Base-by-base conservation (phyloP, 2,888 invertebrate species). In the Erebia aethiops region DNA sequence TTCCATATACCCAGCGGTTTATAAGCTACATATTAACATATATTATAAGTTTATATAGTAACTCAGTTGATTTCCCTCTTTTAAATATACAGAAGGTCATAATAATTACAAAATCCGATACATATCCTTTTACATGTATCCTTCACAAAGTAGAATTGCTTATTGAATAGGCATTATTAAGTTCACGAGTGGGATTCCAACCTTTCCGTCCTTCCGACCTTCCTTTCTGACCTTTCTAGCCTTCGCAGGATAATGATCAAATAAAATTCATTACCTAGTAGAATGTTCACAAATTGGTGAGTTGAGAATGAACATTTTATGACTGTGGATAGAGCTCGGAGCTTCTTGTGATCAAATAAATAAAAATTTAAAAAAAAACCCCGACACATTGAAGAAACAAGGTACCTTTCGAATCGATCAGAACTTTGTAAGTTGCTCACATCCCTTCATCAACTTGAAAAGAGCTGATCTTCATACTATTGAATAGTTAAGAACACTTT, bases 131-230 rank as follows among this genome's bases (percentile, higher is more conserved):
- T 46, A 49, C 49, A 49, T 8, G 14, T 21, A 4, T 18, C 43
- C 21, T 46, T 62, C 18, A 49, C 49, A 62, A 62, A 62, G 62
- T 21, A 21, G 21, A 21, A 46, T 49, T 62, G 62, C 49, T 49
- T 21, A 62, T 62, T 62, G 62, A 62, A 62, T 49, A 62, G 46
- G 62, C 62, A 14, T 49, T 46, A 49, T 62, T 62, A 49, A 14
- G 14, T 49, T 49, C 49, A 14, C 43, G 18, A 18, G 43, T 18
- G 21, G 49, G 46, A 62, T n/a, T 2, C 11, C 18, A 10, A 14
- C 60, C 60, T 60, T 60, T 18, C 61, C 13, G 16, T 10, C 18
- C 11, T 60, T 18, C 58, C n/a, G 57, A 57, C 26, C 57, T 26
- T 26, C 26, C 26, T 26, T 26, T 26, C 35, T 35, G 35, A 35